A percentile compares a stretch with the other conserved stretches of the same genome.
These are phyloP conservation scores for Mobula birostris DNA, from an alignment of 2,113 vertebrate species.

Conservation along the genomic window DNA sequence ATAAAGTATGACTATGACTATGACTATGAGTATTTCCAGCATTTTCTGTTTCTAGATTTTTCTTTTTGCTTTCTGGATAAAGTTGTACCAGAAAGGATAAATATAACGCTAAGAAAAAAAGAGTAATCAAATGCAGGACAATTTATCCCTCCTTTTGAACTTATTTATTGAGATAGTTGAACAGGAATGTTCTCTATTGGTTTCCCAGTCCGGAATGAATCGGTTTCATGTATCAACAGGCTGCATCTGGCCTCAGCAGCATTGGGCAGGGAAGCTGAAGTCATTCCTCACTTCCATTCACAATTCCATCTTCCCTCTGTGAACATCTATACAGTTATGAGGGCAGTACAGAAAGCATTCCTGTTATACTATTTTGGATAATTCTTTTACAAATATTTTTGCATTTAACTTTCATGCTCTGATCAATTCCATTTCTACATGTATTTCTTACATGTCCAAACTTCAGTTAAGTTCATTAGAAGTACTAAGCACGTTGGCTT, in stretches of 20 bases:
- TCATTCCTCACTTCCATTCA: not conserved
- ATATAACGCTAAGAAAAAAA: not conserved
- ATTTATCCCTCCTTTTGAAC: not conserved
- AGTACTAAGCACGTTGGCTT: no score
- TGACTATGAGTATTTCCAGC: no score
- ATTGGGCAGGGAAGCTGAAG: not conserved
- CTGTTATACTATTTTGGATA: not conserved
- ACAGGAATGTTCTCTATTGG: not conserved
- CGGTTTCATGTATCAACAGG: not conserved
- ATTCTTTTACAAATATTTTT: not conserved
- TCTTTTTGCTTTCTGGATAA: not conserved
- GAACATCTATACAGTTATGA: not conserved
- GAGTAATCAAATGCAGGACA: not conserved
- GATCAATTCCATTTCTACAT: no score
- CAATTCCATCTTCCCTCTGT: not conserved
- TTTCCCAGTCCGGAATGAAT: not conserved
- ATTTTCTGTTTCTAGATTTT: no score
- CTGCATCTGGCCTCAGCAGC: not conserved
- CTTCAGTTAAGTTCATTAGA: no score
- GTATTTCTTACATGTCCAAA: no score
- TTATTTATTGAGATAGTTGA: not conserved
- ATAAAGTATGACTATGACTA: no score
- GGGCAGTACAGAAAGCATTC: not conserved
- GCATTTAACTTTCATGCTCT: not conserved
- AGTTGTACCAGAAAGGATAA: not conserved